Conservation (phyloP, 2,113 vertebrate genomes). For the Cyprinodon tularosa region DNA sequence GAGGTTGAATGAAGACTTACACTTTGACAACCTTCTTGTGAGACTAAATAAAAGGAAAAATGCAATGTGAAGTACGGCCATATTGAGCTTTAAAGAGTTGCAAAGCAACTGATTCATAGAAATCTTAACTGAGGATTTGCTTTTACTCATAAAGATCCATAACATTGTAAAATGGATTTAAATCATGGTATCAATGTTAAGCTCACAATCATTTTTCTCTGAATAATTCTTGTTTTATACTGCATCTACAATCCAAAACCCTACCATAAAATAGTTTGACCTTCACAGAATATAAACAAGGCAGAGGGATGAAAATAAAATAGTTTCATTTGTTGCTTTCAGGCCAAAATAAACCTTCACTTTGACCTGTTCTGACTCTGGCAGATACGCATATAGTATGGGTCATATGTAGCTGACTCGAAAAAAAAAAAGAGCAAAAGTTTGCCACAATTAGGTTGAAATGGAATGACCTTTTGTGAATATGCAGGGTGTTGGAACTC, state of each 20-base stretch:
- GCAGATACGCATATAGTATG: not conserved
- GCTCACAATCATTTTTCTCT: slow-evolving; percentile 1
- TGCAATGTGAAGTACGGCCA: no score
- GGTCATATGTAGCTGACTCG: not conserved
- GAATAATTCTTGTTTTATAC: not conserved
- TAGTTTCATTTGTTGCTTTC: slow-evolving; percentile 9
- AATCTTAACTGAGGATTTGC: no score
- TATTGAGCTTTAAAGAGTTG: no score
- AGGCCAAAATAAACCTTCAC: not conserved
- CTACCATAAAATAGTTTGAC: slow-evolving; percentile 8
- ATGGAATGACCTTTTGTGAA: slow-evolving; percentile 12
- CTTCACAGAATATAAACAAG: slow-evolving; percentile 3
- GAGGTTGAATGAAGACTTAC: no score
- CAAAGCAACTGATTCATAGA: no score
- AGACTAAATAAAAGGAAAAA: no score
- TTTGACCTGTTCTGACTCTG: slow-evolving; percentile 19
- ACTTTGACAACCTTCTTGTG: no score
- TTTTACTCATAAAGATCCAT: not conserved
- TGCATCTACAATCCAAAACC: not conserved
- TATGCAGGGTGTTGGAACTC: not conserved
- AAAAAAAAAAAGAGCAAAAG: not conserved
- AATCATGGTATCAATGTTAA: slow-evolving; percentile 2
- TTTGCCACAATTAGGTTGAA: slow-evolving; percentile 9
- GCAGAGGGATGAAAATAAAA: slow-evolving; percentile 9
- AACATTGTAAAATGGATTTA: slow-evolving; percentile 16